phyloP scores from a whole-genome alignment of 2,797 vertebrate species.

The Picus viridis region DNA sequence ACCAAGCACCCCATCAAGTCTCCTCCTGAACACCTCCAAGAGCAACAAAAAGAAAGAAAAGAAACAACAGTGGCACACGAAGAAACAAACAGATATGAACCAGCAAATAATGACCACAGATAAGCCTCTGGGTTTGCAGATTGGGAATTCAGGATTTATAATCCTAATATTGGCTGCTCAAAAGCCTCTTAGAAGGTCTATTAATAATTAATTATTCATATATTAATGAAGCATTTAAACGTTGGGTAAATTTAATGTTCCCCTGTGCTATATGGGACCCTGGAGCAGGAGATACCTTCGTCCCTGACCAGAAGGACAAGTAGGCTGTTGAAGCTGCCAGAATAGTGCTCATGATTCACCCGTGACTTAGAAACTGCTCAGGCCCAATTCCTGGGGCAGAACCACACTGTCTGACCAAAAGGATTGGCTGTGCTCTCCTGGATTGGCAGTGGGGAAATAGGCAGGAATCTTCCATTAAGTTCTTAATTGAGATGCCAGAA shows the following conservation, averaged over 20 bases:
- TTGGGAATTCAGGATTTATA: neutral
- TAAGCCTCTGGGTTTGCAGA: neutral
- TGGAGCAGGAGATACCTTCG: neutral
- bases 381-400: neutral
- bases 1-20: too few relatives aligned
- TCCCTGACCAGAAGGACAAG: neutral
- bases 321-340: neutral
- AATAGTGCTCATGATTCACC: neutral
- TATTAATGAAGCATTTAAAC: constrained; percentile 1
- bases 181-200: neutral
- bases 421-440: neutral
- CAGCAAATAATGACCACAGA: neutral
- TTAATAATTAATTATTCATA: neutral
- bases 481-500: neutral
- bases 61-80: neutral
- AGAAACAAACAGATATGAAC: constrained; percentile 6
- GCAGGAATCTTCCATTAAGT: neutral
- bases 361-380: neutral
- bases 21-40: neutral
- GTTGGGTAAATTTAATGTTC: neutral
- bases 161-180: neutral
- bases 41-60: neutral
- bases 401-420: neutral
- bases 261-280: neutral
- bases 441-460: neutral